These are phyloP conservation scores for Proterorhinus semilunaris DNA, from an alignment of 2,113 vertebrate species.

Conservation along the genomic window DNA sequence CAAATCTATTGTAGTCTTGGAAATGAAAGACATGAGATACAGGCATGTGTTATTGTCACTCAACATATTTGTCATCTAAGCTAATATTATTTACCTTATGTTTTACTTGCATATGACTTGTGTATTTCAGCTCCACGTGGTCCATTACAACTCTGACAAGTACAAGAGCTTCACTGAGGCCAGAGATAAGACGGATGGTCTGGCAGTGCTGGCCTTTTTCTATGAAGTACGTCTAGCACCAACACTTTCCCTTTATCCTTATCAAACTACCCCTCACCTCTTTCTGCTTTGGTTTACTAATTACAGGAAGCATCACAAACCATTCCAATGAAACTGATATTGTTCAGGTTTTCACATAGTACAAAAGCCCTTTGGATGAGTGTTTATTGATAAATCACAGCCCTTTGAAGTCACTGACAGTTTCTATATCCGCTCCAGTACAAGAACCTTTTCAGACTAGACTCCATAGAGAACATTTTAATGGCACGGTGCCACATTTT, in stretches of 20 bases:
- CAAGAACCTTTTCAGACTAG: constrained; percentile 33
- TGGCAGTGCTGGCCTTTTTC: constrained; percentile 88
- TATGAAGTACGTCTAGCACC: constrained; percentile 72
- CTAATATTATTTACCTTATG: no score
- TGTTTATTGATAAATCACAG: background rate
- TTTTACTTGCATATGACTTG: constrained; percentile 14
- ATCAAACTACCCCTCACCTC: constrained; percentile 13
- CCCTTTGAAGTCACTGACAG: constrained; percentile 26
- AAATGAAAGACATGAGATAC: no score
- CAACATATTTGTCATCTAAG: no score
- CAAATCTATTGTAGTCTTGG: no score
- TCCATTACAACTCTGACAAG: constrained; percentile 88
- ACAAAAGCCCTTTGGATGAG: background rate
- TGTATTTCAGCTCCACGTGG: constrained; percentile 84
- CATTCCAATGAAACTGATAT: constrained; percentile 15
- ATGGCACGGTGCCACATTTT: background rate
- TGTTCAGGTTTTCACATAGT: background rate
- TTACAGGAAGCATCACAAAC: background rate
- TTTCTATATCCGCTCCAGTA: constrained; percentile 23
- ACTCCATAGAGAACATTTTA: constrained; percentile 2
- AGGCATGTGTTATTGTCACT: no score
- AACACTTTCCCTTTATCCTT: constrained; percentile 15
- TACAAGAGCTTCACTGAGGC: constrained; percentile 83
- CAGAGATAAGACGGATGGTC: constrained; percentile 75
- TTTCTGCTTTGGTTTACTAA: background rate